A percentile compares a stretch with the other conserved stretches of the same genome.
Evolutionary conservation across 2,113 vertebrate species (phyloP).

Genomic region (Vidua macroura): DNA sequence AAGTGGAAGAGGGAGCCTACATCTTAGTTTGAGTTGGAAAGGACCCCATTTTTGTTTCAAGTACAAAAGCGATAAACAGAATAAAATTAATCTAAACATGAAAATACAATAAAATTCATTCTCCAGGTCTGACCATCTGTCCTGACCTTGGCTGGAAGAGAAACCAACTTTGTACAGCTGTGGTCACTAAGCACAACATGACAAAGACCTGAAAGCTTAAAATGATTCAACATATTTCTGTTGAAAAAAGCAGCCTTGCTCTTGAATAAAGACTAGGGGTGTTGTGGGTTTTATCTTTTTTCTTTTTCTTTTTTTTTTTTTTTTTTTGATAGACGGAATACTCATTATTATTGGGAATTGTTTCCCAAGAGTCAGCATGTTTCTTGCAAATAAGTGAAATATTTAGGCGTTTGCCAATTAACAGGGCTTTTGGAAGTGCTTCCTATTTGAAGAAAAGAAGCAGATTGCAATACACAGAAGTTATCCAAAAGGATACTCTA

Average conservation of each 20-base stretch:
- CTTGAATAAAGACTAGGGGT: not conserved
- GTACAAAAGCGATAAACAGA: constrained; percentile 57
- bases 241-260: not conserved
- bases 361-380: not conserved
- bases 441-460: constrained; percentile 4
- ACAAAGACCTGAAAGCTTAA: constrained; percentile 24
- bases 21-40: not conserved
- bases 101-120: constrained; percentile 47
- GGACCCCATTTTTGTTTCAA: constrained; percentile 10
- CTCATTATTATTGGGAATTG: not conserved
- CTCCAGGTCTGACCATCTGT: constrained; percentile 44
- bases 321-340: not conserved
- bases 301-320: not conserved
- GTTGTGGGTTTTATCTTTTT: not conserved
- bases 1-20: not conserved
- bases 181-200: constrained; percentile 39
- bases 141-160: constrained; percentile 49
- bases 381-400: not conserved
- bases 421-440: not conserved
- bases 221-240: not conserved
- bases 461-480: not conserved
- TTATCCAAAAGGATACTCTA: constrained; percentile 47
- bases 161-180: constrained; percentile 52
- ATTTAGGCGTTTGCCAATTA: not conserved
- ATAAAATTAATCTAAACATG: constrained; percentile 61